Base-by-base conservation (phyloP, 2,888 invertebrate species). In the Harpalus rubripes region DNA sequence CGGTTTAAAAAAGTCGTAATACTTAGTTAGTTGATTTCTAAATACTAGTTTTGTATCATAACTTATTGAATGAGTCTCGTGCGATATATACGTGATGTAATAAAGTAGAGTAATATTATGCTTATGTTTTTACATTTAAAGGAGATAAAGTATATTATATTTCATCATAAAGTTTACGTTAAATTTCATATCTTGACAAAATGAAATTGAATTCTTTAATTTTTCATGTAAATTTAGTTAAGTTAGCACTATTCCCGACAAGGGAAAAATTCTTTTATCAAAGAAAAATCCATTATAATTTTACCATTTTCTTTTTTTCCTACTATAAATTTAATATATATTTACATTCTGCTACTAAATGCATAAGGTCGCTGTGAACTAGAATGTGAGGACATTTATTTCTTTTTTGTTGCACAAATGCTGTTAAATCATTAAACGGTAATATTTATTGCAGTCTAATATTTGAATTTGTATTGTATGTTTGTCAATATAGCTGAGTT, bases 211-310 rank as follows among this genome's bases (percentile, higher is more conserved):
- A 32, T 68, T 39, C 68, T 39, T 68, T 39, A 68, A 68, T 68
- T 68, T 68, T 68, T n/a, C 68, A 68, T 68, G 68, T 15, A 68
- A 68, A 68, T 68, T 68, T 39, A 32, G 68, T 41, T 68, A 68
- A 39, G 22, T 68, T 68, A 68, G 26, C 68, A 68, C 68, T 39
- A 68, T 68, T 68, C 41, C 68, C 68, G 32, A 3, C 68, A 68
- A 15, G 32, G 68, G 39, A 68, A 39, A 68, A 68, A 68, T 68
- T 68, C 15, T 15, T 39, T 63, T 68, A 68, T 68, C 68, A 32
- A 68, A 32, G 32, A 32, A 32, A 68, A 68, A 68, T 68, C 39
- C 68, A 68, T 68, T 68, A 68, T 26, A 68, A 68, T 68, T 68
- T 68, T 12, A 8, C 32, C 41, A 68, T 68, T 39, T 68, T 68